phyloP scores from a whole-genome alignment of 2,113 vertebrate genomes.

The Pteropus alecto region DNA sequence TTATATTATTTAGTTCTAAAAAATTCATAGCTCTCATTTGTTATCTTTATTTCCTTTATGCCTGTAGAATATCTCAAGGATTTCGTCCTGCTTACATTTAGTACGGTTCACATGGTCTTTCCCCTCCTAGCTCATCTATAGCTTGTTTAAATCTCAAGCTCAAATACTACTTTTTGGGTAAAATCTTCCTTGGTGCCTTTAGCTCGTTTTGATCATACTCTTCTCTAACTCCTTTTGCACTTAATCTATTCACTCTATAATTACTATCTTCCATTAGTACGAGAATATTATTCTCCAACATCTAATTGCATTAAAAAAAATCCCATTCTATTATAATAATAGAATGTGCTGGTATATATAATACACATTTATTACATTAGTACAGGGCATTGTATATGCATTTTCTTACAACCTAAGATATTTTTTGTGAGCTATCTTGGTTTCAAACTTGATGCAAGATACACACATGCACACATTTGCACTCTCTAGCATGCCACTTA shows the following conservation, averaged over 20 bases:
- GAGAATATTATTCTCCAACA: neutral
- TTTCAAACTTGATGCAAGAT: neutral
- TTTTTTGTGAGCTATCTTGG: neutral
- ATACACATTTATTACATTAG: neutral
- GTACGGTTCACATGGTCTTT: neutral
- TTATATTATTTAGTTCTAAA: neutral
- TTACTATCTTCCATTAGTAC: neutral
- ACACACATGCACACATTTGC: neutral
- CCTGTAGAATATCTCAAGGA: neutral
- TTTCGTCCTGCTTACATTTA: neutral
- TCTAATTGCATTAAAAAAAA: neutral
- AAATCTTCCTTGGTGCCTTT: neutral
- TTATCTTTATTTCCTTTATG: slow-evolving; percentile 19
- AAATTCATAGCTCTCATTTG: neutral
- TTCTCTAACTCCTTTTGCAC: neutral
- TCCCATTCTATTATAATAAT: neutral
- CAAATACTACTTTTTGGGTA: neutral
- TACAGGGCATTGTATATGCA: neutral
- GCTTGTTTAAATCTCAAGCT: slow-evolving; percentile 16
- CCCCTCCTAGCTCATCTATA: neutral
- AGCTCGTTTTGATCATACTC: neutral
- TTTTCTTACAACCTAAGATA: neutral
- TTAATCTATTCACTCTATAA: neutral
- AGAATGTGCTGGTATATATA: neutral
- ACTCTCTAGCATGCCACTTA: neutral